Conservation (phyloP, 2,113 vertebrate genomes). For the Monopterus albus region DNA sequence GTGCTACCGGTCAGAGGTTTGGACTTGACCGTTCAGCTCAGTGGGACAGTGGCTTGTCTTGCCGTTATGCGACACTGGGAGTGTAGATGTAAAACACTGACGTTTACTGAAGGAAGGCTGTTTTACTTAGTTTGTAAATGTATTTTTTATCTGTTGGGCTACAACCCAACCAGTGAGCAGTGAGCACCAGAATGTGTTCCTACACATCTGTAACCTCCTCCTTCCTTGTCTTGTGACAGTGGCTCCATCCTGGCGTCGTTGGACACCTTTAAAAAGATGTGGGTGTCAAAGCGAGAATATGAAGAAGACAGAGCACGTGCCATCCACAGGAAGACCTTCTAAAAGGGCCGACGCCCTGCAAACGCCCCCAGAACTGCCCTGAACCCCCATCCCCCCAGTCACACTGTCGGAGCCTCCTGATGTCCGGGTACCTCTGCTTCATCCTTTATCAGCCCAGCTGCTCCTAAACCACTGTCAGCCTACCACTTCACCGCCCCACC, state of each 20-base stretch:
- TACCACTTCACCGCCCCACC: not conserved
- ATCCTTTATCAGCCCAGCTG: constrained; percentile 11
- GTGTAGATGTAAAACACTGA: no score
- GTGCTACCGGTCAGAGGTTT: no score
- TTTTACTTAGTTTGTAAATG: no score
- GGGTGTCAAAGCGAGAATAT: constrained; percentile 94
- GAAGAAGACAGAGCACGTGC: constrained; percentile 90
- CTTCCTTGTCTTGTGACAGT: constrained; percentile 63
- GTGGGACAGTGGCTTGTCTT: no score
- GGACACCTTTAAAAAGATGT: constrained; percentile 96
- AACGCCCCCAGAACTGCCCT: constrained; percentile 43
- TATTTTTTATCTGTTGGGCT: no score
- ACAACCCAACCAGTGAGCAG: no score
- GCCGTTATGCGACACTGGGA: no score
- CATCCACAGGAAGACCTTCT: constrained; percentile 94
- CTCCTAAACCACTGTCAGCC: constrained; percentile 30
- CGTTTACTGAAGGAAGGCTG: no score
- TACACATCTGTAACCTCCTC: not conserved
- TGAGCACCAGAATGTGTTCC: no score
- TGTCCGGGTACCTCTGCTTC: constrained; percentile 34
- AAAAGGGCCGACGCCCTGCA: constrained; percentile 20
- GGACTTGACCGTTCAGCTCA: no score
- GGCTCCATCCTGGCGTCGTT: constrained; percentile 91
- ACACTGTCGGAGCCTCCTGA: constrained; percentile 41
- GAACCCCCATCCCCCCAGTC: constrained; percentile 12